Base-by-base conservation (phyloP, 2,797 vertebrate genomes). In the Gymnocypris eckloni region DNA sequence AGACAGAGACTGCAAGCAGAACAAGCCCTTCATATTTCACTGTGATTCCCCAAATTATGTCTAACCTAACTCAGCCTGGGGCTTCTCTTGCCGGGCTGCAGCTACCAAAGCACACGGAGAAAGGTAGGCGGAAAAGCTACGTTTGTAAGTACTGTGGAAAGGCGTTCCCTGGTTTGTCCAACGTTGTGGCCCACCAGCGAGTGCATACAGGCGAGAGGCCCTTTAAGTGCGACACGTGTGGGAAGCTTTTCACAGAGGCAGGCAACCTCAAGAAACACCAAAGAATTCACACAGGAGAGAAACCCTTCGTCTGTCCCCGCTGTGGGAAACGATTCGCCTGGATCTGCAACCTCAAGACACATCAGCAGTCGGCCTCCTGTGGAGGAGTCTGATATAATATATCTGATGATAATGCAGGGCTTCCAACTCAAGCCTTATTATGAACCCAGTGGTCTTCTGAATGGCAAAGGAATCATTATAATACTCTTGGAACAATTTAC, bases 191-290 rank as follows among this genome's bases (percentile, higher is more conserved):
- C 37, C 95, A 95, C 16, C 90, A 93, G 86, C 91, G 95, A 12
- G 93, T 95, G 48, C 95, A 95, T 89, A 95, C 95, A 0, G 94
- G 95, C 0, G 94, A 95, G 88, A 94, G 93, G 50, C 95, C 95
- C 0, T 95, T 94, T 75, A 73, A 86, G 82, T 95, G 95, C 2
- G 83, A 90, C 54, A 94, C 90, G 18, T 95, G 95, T 2, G 95
- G 94, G 9, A 95, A 94, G 75, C 86, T 90, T 52, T 95, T 95
- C 89, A 93, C 94, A 0, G 94, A 95, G 90, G 94, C 94, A 0
- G 95, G 95, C 7, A 95, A 95, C 87, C 91, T 96, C 48, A 96
- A 95, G 81, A 95, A 95, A 85, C 95, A 96, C 90, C 94, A 95
- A 90, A 89, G 94, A 4, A 94, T 95, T 56, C 95, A 95, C 87